Conservation (phyloP, 2,888 invertebrate species). For the Tachina fera region DNA sequence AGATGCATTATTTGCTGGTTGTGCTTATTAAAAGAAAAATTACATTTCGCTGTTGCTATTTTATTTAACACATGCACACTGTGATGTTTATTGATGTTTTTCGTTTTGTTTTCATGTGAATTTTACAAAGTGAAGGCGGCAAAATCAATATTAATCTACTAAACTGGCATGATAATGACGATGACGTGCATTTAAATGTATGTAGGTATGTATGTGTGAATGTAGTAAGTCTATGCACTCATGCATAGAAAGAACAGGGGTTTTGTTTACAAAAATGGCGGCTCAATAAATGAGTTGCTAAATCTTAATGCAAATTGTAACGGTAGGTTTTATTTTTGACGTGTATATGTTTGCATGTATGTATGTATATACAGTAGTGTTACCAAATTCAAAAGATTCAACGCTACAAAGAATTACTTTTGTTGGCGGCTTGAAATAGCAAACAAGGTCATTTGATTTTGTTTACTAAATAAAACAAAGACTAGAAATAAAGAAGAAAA, state of each 20-base stretch:
- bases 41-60: conserved; percentile 38
- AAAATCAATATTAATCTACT: conserved; percentile 63
- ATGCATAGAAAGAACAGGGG: not conserved
- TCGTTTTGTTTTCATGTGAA: not conserved
- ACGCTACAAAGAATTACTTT: too few relatives aligned
- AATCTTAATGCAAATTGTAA: conserved; percentile 11
- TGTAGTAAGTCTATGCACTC: not conserved
- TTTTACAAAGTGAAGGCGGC: conserved; percentile 41
- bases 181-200: conserved; percentile 2
- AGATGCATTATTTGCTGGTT: conserved; percentile 8
- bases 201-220: not conserved
- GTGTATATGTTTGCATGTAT: too few relatives aligned
- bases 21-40: conserved; percentile 43
- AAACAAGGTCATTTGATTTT: too few relatives aligned
- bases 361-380: too few relatives aligned
- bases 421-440: too few relatives aligned
- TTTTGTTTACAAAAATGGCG: not conserved
- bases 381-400: too few relatives aligned
- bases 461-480: too few relatives aligned
- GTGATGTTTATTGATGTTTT: conserved; percentile 20
- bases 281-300: not conserved
- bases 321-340: not conserved
- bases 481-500: too few relatives aligned
- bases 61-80: conserved; percentile 27
- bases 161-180: conserved; percentile 25